Evolutionary conservation across 2,888 invertebrate genomes (phyloP), one percentile per base, ranked within the genome.

Genomic region (Cremastinae sp.): DNA sequence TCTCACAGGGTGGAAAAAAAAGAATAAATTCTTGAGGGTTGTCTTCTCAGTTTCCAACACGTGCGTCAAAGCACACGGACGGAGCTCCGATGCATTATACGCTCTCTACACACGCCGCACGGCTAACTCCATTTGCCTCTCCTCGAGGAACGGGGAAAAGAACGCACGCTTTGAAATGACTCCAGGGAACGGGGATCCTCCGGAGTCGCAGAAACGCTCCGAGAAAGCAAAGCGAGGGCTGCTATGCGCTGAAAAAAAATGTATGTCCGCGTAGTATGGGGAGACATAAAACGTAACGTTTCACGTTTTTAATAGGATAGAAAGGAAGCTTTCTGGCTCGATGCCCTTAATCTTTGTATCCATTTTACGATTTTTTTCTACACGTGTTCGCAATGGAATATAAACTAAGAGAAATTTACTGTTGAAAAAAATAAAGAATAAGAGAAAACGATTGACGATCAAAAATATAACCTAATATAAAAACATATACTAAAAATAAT

Each of bases 231-330:
- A 84, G 80, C 77, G 79, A 81, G 45, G 74, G 72, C 71, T 49
- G 18, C 59, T 38, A 10, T 4, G 20, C n/a, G n/a, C n/a, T n/a
- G 12, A 62, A 68, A 72, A 71, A 62, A 28, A 28, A 28, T 28
- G 28, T 28, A 5, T 28, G 28, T 28, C 5, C 28, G 5, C 5
- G 28, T 28, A 61, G 34, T 56, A 28, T 22, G 75, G 64, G 74
- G 75, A 82, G 81, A 81, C 78, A 79, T 80, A 82, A 81, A 83
- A 83, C 47, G 81, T 80, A 76, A 82, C 84, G 81, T 83, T 83
- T 75, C 75, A 53, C 75, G 80, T 84, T 85, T 85, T 84, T 84
- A 85, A 86, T 83, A 81, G 81, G 80, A 80, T 72, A 76, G 45
- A 68, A 70, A 64, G 81, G 78, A 84, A 84, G 82, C 84, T 83